Base-by-base conservation (phyloP, 2,888 invertebrate genomes). In the Ceramica pisi region DNA sequence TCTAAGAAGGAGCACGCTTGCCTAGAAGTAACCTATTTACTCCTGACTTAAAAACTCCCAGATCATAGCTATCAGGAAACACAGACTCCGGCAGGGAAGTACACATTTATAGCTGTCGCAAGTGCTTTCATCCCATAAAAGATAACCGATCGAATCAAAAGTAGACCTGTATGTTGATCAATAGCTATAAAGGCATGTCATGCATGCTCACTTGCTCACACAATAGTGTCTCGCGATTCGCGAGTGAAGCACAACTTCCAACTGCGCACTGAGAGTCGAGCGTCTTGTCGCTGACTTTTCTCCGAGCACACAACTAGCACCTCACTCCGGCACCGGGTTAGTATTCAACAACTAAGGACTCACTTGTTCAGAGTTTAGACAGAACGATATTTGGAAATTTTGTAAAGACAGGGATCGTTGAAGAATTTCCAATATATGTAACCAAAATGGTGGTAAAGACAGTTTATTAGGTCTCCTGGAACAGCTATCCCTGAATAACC, bases 181-280 rank as follows among this genome's bases (percentile, higher is more conserved):
- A 23, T 1, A 48, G 51, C 21, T 23, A 1, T 35, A 63, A 53
- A 46, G 10, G 38, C 61, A 44, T 67, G 9, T 14, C 23, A 9
- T 51, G 38, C 9, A 3, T 59, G 61, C 60, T 51, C 38, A 48
- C 16, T 53, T 16, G 53, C 16, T 64, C 53, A 46, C 50, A 71
- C 67, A 53, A 72, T n/a, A 72, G 50, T 4, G 63, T 21, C 75
- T 44, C 67, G 21, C 35, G 56, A 10, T 6, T 31, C 31, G 55
- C 23, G 51, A 10, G 46, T 65, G 26, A 68, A 38, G 71, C 62
- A 68, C 65, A 67, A 79, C 44, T 75, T 72, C 59, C 64, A 65
- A 62, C 71, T 59, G 46, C 46, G 55, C 55, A n/a, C 9, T 19
- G 31, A 9, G 35, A 19, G n/a, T 35, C 31, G n/a, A 50, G n/a